These are phyloP conservation scores for Amia ocellicauda DNA, from an alignment of 2,113 vertebrate genomes.

Conservation along the genomic window DNA sequence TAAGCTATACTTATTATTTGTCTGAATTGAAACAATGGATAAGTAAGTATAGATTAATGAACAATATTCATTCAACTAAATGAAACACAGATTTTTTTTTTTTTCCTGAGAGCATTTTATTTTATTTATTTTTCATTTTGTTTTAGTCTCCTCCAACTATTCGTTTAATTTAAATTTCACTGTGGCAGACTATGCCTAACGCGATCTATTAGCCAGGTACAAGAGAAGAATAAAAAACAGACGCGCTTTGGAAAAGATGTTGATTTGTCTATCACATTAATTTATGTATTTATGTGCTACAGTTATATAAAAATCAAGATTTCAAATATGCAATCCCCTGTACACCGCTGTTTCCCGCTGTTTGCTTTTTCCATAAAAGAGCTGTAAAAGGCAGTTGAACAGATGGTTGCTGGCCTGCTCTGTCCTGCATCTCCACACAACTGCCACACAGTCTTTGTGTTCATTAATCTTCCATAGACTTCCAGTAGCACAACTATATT, in stretches of 20 bases:
- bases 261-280: constrained; percentile 60
- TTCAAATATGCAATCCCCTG: constrained; percentile 57
- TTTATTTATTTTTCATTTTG: no score
- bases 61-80: no score
- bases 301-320: constrained; percentile 79
- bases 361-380: constrained; percentile 88
- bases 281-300: constrained; percentile 53
- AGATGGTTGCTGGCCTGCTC: constrained; percentile 90
- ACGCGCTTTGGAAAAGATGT: constrained; percentile 26
- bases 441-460: constrained; percentile 87
- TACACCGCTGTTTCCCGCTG: constrained; percentile 80
- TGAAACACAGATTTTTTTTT: no score
- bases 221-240: constrained; percentile 11
- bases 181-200: constrained; percentile 64
- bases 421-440: constrained; percentile 86
- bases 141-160: background rate
- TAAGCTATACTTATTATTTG: no score
- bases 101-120: no score
- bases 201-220: constrained; percentile 60
- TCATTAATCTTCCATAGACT: constrained; percentile 98
- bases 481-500: constrained; percentile 95
- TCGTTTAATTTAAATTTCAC: constrained; percentile 68
- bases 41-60: no score
- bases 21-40: no score
- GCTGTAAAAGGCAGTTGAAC: constrained; percentile 88